A percentile compares a stretch with the other conserved stretches of the same genome.
Conservation (phyloP, 1,140 invertebrate species). For the Saccostrea echinata region DNA sequence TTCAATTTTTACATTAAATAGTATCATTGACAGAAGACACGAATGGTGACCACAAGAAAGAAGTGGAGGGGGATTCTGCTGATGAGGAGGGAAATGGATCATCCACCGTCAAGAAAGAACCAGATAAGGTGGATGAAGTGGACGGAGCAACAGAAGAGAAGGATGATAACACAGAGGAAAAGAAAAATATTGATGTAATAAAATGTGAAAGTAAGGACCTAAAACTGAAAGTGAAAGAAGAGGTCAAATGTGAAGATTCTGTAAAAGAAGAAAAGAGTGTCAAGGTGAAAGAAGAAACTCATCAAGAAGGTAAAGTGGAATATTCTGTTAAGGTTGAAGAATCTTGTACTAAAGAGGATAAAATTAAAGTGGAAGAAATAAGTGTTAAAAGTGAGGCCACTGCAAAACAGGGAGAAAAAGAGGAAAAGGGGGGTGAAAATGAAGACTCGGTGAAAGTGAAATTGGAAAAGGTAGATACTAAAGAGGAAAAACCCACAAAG, state of each 20-base stretch:
- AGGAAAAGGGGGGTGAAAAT: conserved; percentile 4
- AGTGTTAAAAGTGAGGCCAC: conserved; percentile 41
- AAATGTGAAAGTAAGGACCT: background rate
- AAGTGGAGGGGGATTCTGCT: background rate
- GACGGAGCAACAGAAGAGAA: background rate
- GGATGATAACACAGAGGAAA: background rate
- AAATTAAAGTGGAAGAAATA: conserved; percentile 7
- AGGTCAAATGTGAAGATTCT: conserved; percentile 33
- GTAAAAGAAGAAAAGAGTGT: background rate
- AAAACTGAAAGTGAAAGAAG: conserved; percentile 15
- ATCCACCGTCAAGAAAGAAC: conserved; percentile 30
- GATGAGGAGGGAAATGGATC: background rate
- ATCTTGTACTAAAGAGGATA: background rate
- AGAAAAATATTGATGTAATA: background rate
- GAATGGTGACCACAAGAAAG: background rate
- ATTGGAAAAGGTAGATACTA: background rate
- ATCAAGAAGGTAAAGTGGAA: background rate
- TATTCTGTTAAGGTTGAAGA: background rate
- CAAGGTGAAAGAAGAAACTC: background rate
- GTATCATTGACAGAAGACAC: conserved; percentile 10
- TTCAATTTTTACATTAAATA: background rate
- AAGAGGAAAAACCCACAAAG: background rate
- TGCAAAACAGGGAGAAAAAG: conserved; percentile 29
- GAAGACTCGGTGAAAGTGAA: background rate
- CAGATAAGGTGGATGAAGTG: conserved; percentile 11